Percentiles rank a stretch among this genome's conserved stretches.
phyloP scores from a whole-genome alignment of 2,797 vertebrate genomes.

The Xenops minutus region DNA sequence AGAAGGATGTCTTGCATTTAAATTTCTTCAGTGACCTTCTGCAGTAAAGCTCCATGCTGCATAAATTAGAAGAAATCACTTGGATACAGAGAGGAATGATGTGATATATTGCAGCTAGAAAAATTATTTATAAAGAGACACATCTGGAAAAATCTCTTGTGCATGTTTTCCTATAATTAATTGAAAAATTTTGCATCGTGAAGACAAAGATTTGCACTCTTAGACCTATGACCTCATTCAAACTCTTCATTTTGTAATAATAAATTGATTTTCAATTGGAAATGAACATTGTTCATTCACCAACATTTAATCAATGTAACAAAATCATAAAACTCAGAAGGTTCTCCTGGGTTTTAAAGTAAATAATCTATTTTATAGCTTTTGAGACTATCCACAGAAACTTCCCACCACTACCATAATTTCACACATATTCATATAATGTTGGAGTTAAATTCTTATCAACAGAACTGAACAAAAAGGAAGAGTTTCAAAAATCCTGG shows the following conservation, averaged over 20 bases:
- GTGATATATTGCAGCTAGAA: neutral
- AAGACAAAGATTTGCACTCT: neutral
- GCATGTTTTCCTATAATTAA: neutral
- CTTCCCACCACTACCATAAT: neutral
- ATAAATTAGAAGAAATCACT: neutral
- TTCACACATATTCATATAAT: neutral
- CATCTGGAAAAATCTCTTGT: neutral
- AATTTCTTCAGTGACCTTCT: neutral
- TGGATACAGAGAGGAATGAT: neutral
- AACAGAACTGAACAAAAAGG: neutral
- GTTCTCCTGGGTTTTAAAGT: neutral
- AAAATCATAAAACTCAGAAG: neutral
- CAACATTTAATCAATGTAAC: neutral
- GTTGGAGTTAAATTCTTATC: neutral
- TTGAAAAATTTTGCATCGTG: neutral
- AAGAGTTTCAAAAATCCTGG: neutral
- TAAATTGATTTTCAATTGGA: neutral
- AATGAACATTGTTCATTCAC: neutral
- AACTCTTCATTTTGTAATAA: neutral
- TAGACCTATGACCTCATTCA: neutral
- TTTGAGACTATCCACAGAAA: neutral
- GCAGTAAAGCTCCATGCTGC: neutral
- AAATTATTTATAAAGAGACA: neutral
- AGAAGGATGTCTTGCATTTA: neutral
- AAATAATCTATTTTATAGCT: neutral